Conservation (phyloP, 1,140 invertebrate genomes). For the Bombus superbus region DNA sequence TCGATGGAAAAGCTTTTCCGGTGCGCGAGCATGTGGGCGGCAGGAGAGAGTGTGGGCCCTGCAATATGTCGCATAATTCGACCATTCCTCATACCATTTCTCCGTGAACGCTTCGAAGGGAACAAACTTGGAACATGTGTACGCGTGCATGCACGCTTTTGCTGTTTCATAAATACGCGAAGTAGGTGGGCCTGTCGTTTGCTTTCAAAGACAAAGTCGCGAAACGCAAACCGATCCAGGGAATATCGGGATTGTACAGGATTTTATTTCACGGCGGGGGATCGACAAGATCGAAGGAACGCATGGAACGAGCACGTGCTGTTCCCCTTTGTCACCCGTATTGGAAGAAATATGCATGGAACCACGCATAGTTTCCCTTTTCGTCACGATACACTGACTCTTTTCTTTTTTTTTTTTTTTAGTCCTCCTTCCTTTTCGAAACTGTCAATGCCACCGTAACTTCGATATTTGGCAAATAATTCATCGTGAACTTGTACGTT, state of each 20-base stretch:
- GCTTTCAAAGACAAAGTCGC: constrained; percentile 55
- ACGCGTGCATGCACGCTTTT: constrained; percentile 45
- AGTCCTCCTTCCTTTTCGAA: not conserved
- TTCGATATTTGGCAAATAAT: not conserved
- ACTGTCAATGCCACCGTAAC: not conserved
- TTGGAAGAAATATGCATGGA: constrained; percentile 23
- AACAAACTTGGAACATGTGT: constrained; percentile 63
- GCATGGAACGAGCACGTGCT: too few relatives aligned
- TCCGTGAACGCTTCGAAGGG: constrained; percentile 48
- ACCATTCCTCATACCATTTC: constrained; percentile 71
- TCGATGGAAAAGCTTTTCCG: constrained; percentile 54
- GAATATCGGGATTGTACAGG: constrained; percentile 58
- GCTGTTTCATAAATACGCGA: constrained; percentile 59
- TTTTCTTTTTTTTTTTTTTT: not conserved
- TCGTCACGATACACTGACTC: not conserved
- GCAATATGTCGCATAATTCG: constrained; percentile 76
- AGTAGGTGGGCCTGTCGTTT: constrained; percentile 19
- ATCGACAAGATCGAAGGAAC: constrained; percentile 37
- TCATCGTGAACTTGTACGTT: not conserved
- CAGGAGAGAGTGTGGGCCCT: constrained; percentile 38
- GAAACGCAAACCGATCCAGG: constrained; percentile 57
- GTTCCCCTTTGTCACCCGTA: constrained; percentile 1
- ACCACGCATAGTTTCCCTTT: not conserved
- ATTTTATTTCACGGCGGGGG: constrained; percentile 45
- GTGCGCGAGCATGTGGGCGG: constrained; percentile 32